Conservation (phyloP, 2,113 vertebrate genomes). For the Varanus salvator region DNA sequence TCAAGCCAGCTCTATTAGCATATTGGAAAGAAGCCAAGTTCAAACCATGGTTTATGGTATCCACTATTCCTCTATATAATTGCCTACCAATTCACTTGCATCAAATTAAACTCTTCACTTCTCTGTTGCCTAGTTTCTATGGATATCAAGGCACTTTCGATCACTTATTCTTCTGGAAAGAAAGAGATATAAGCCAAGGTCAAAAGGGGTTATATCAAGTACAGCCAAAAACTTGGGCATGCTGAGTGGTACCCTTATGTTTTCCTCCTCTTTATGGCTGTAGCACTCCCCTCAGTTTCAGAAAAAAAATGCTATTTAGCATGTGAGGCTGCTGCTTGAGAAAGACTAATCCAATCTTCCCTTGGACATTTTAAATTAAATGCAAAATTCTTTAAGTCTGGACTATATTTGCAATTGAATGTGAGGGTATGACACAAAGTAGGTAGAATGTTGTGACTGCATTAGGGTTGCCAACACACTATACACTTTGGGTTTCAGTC, state of each 20-base stretch:
- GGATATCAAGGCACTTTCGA: not conserved
- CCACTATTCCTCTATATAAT: not conserved
- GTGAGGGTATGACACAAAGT: not conserved
- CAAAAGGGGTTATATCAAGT: not conserved
- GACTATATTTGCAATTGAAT: not conserved
- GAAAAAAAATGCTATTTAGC: not conserved
- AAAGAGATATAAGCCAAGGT: not conserved
- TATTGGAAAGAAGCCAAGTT: not conserved
- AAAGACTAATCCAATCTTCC: not conserved
- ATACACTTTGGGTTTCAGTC: not conserved
- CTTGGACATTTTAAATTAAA: not conserved
- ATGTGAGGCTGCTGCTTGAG: not conserved
- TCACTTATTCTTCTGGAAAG: not conserved
- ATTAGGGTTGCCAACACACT: not conserved
- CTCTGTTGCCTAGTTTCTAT: slow-evolving; percentile 19
- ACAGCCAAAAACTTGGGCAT: not conserved
- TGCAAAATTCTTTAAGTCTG: not conserved
- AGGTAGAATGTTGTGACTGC: not conserved
- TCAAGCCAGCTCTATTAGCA: too few relatives aligned
- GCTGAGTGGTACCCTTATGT: not conserved
- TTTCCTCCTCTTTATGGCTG: not conserved
- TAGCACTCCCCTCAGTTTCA: not conserved
- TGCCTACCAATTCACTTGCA: slow-evolving; percentile 32
- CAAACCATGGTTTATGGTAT: not conserved
- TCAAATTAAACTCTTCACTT: slow-evolving; percentile 33